A percentile compares a stretch with the other conserved stretches of the same genome.
These are phyloP conservation scores for Lucinisca nassula DNA, from an alignment of 2,888 invertebrate species.

Conservation along the genomic window DNA sequence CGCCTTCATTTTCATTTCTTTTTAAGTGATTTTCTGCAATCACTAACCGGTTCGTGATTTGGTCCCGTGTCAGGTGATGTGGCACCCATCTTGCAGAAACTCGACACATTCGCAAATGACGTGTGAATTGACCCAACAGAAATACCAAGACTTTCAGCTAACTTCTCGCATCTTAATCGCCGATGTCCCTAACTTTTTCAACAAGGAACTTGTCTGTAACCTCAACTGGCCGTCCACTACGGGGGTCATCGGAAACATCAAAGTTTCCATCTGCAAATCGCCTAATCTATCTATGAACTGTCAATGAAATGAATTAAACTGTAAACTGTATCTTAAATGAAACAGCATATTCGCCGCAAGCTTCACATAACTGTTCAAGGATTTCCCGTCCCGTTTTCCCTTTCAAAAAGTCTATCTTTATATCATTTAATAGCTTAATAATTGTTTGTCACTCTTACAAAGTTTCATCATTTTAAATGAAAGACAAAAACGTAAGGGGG, in stretches of 20 bases:
- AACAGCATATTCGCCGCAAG: not conserved
- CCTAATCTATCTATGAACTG: not conserved
- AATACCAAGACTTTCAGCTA: conserved; percentile 6
- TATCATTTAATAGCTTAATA: no score
- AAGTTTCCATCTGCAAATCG: not conserved
- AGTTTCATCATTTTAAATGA: no score
- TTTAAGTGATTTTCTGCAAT: no score
- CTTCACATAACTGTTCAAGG: not conserved
- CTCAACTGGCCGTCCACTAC: not conserved
- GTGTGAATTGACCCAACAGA: not conserved
- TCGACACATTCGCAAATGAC: not conserved
- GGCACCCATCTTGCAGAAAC: not conserved
- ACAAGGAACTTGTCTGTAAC: not conserved
- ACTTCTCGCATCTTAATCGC: conserved; percentile 2
- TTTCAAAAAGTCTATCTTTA: not conserved
- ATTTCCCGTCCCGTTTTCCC: not conserved
- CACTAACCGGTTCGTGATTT: not conserved
- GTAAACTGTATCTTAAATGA: no score
- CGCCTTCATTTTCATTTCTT: not conserved
- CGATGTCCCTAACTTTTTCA: no score
- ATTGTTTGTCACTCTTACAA: no score
- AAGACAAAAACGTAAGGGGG: no score
- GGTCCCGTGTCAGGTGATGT: not conserved
- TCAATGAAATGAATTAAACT: no score
- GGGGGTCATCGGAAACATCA: not conserved